A percentile compares a stretch with the other conserved stretches of the same genome.
Conservation (phyloP, 2,888 invertebrate species). For the Ametastegia equiseti region DNA sequence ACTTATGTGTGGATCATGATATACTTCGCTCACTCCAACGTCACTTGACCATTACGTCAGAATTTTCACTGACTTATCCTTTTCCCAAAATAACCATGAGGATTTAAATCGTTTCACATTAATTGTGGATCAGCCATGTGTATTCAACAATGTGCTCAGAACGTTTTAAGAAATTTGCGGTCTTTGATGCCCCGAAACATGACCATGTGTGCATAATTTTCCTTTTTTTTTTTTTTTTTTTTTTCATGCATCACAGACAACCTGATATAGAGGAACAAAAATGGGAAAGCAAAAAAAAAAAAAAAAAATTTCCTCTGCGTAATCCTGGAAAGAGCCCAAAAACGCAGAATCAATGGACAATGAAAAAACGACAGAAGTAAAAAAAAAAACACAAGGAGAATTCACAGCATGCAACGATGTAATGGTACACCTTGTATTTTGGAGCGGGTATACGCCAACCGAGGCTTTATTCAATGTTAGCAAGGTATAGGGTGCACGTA, state of each 20-base stretch:
- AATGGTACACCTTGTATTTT: conserved; percentile 23
- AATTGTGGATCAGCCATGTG: neutral
- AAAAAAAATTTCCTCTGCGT: neutral
- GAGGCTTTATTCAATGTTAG: neutral
- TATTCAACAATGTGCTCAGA: too few relatives aligned
- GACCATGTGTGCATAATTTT: neutral
- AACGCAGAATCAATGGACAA: neutral
- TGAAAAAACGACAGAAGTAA: neutral
- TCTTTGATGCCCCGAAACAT: too few relatives aligned
- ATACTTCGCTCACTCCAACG: neutral
- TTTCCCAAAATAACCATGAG: neutral
- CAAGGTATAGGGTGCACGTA: neutral
- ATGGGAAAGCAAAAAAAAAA: too few relatives aligned
- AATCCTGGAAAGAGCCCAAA: too few relatives aligned
- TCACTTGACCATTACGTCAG: neutral
- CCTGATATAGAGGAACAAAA: too few relatives aligned
- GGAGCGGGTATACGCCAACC: neutral
- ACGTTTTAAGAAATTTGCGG: too few relatives aligned
- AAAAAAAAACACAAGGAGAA: neutral
- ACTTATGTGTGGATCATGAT: neutral
- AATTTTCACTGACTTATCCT: neutral
- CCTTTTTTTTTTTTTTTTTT: too few relatives aligned
- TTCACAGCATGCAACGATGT: conserved; percentile 27
- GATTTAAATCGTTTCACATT: too few relatives aligned
- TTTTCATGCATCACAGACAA: too few relatives aligned